A percentile compares a stretch with the other conserved stretches of the same genome.
Conservation (phyloP, 2,113 vertebrate species). For the Platichthys stellatus region DNA sequence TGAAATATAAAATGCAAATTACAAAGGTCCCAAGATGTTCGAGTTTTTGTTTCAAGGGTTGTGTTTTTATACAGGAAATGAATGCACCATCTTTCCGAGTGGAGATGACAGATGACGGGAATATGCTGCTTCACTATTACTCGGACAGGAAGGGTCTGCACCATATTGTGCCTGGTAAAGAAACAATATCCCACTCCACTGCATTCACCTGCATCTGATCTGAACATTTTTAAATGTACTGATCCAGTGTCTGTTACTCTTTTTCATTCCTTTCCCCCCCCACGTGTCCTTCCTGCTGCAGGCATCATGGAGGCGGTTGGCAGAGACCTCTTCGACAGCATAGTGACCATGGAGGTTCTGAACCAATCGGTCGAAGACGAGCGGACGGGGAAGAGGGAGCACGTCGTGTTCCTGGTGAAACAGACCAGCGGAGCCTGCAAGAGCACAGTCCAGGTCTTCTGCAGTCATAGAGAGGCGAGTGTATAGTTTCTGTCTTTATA, state of each 20-base stretch:
- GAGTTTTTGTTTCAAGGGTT: too few species aligned
- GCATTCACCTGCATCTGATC: too few species aligned
- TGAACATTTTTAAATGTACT: too few species aligned
- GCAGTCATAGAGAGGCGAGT: conserved; percentile 2
- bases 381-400: conserved; percentile 82
- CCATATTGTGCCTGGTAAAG: conserved; percentile 81
- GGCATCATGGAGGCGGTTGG: conserved; percentile 83
- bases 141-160: conserved; percentile 83
- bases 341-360: conserved; percentile 80
- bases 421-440: conserved; percentile 56
- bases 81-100: conserved; percentile 83
- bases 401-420: conserved; percentile 82
- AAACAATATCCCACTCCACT: not conserved
- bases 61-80: conserved; percentile 77
- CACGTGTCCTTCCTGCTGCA: conserved; percentile 26
- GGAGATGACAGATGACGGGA: conserved; percentile 74
- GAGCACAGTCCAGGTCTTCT: not conserved
- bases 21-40: not conserved
- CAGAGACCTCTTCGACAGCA: conserved; percentile 82
- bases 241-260: not conserved
- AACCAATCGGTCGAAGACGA: conserved; percentile 78
- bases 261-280: not conserved
- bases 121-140: conserved; percentile 83
- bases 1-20: not conserved
- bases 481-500: not conserved